Evolutionary conservation across 1,140 invertebrate genomes (phyloP).

Genomic region (Drosophila bocqueti): DNA sequence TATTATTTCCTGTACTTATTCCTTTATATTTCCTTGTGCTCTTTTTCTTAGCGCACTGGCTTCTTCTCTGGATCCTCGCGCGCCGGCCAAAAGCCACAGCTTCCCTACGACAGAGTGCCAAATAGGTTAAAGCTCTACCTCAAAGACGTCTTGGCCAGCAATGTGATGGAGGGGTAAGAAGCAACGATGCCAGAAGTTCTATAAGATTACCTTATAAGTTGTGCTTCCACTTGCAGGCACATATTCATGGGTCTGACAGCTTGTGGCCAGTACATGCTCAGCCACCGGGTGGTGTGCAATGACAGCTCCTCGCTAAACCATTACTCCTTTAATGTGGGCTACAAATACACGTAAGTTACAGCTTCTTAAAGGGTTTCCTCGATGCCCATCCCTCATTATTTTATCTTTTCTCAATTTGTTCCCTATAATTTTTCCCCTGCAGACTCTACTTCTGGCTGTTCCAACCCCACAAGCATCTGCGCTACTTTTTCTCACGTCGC

Average conservation of each 20-base stretch:
- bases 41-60: constrained; percentile 52
- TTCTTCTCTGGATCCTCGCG: constrained; percentile 62
- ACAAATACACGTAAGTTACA: constrained; percentile 77
- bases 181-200: not conserved
- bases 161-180: constrained; percentile 82
- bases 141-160: constrained; percentile 86
- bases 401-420: too few relatives aligned
- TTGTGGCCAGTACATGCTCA: constrained; percentile 96
- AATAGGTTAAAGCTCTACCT: constrained; percentile 87
- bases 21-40: not conserved
- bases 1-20: not conserved
- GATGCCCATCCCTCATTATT: not conserved
- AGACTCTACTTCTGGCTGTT: constrained; percentile 84
- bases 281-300: constrained; percentile 90
- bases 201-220: not conserved
- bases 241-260: constrained; percentile 97
- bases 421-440: not conserved
- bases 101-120: constrained; percentile 87
- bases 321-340: constrained; percentile 81
- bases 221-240: constrained; percentile 86
- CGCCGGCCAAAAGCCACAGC: constrained; percentile 64
- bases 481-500: constrained; percentile 84
- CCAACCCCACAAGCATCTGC: constrained; percentile 77
- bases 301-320: constrained; percentile 76
- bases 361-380: not conserved